Percentiles rank a stretch among this genome's conserved stretches.
These are phyloP conservation scores for Leptopilina clavipes DNA, from an alignment of 1,140 invertebrate genomes.

Conservation along the genomic window DNA sequence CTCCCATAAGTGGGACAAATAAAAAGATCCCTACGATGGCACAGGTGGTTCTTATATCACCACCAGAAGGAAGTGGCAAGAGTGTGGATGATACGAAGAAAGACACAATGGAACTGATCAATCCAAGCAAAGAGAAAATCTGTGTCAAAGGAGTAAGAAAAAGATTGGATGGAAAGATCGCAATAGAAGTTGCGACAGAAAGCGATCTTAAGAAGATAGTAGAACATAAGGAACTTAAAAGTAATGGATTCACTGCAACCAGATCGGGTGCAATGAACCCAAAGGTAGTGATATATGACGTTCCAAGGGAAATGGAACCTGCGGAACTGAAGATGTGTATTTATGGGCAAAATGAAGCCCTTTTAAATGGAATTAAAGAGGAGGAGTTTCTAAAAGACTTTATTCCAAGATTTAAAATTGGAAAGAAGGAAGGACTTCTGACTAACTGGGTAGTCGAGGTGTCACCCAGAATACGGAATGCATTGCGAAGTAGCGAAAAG, in stretches of 20 bases:
- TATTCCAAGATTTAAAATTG: not conserved
- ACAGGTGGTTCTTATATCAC: not conserved
- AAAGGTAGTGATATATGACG: constrained; percentile 42
- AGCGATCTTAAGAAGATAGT: constrained; percentile 29
- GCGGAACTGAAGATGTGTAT: not conserved
- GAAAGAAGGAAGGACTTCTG: not conserved
- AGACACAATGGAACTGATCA: not conserved
- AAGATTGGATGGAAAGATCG: constrained; percentile 5
- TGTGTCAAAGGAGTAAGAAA: not conserved
- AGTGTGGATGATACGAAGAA: not conserved
- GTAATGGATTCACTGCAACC: not conserved
- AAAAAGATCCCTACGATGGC: not conserved
- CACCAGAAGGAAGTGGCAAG: not conserved
- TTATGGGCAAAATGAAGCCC: not conserved
- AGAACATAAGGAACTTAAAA: not conserved
- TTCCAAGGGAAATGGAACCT: constrained; percentile 8
- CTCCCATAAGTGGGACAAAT: not conserved
- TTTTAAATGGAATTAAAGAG: not conserved
- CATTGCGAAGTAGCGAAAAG: not conserved
- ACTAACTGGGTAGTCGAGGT: constrained; percentile 28
- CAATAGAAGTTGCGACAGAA: constrained; percentile 29
- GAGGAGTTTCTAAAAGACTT: not conserved
- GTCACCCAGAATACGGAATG: not conserved
- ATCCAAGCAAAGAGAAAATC: constrained; percentile 1
- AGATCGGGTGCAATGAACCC: not conserved